Conservation (phyloP, 2,888 invertebrate species). For the Nymphalis polychloros region DNA sequence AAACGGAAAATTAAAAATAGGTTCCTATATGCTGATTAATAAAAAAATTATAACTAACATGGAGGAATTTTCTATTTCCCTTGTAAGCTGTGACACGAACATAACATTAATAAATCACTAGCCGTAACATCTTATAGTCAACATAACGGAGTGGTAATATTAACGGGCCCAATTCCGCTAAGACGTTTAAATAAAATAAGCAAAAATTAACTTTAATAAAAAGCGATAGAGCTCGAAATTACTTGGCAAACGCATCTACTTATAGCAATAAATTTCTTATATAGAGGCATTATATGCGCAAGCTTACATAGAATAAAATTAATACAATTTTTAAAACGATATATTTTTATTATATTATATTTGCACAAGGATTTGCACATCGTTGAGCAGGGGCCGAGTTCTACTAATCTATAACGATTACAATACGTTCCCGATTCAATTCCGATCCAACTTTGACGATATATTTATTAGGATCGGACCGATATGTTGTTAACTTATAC, state of each 20-base stretch:
- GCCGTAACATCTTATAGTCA: conserved; percentile 20
- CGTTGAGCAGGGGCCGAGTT: too few species aligned
- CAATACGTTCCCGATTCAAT: too few species aligned
- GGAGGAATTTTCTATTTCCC: conserved; percentile 3
- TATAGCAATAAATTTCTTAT: conserved; percentile 40
- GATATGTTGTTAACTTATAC: too few species aligned
- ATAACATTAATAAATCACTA: conserved; percentile 29
- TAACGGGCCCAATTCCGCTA: conserved; percentile 24
- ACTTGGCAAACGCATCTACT: conserved; percentile 15
- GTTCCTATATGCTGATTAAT: too few species aligned
- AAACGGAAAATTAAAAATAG: too few species aligned
- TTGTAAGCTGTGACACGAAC: conserved; percentile 21
- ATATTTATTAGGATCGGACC: too few species aligned
- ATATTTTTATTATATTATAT: background rate
- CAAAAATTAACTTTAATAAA: conserved; percentile 15
- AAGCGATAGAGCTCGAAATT: conserved; percentile 20
- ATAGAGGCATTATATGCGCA: conserved; percentile 38
- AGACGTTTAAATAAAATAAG: conserved; percentile 10
- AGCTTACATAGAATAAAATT: conserved; percentile 29
- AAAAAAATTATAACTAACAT: conserved; percentile 16
- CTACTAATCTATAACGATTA: too few species aligned
- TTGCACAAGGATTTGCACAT: too few species aligned
- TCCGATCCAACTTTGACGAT: too few species aligned
- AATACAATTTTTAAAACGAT: conserved; percentile 12
- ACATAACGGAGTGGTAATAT: conserved; percentile 24